Evolutionary conservation across 2,113 vertebrate genomes (phyloP), one percentile per base, ranked within the genome.

Genomic region (Zosterops lateralis): DNA sequence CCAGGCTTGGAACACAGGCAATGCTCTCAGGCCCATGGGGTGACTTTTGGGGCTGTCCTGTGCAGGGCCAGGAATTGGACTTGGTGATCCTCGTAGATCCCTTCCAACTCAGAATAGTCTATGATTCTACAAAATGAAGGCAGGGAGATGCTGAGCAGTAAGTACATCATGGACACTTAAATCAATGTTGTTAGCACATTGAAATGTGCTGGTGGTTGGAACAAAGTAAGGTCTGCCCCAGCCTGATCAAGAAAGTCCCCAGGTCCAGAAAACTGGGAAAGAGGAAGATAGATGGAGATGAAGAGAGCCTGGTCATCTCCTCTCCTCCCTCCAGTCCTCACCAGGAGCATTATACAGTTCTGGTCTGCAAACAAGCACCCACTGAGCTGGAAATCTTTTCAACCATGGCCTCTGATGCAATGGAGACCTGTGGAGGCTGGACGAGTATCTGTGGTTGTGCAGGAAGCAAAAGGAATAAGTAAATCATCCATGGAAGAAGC

Each of bases 131-230:
- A 1, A 26, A 83, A 36, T 28, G 64, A 22, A 48, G 26, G 12
- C 44, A 54, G 47, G 38, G 44, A 73, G 47, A 53, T 44, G 86
- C 26, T 24, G 53, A 73, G 34, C 38, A 66, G 45, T 14, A 21
- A 31, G 11, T 45, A 18, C 28, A 58, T 38, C 22, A 9, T 0
- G 2, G 64, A 38, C 2, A 0, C 50, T 20, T 34, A 15, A 73
- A 16, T 50, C 0, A 0, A 50, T 68, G 22, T 6, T 10, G 1
- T n/a, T 79, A 82, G 57, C 29, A 15, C 9, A 1, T 1, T 64
- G 74, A 48, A 44, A 29, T 2, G 8, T 0, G 0, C 66, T 50
- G 57, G 15, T 26, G 61, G 12, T 31, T 0, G 0, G 18, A 70
- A 40, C 58, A 70, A 25, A 42, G 32, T 24, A 28, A 67, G 12